phyloP scores from a whole-genome alignment of 1,140 invertebrate genomes.

The Harlomillsia oculata region DNA sequence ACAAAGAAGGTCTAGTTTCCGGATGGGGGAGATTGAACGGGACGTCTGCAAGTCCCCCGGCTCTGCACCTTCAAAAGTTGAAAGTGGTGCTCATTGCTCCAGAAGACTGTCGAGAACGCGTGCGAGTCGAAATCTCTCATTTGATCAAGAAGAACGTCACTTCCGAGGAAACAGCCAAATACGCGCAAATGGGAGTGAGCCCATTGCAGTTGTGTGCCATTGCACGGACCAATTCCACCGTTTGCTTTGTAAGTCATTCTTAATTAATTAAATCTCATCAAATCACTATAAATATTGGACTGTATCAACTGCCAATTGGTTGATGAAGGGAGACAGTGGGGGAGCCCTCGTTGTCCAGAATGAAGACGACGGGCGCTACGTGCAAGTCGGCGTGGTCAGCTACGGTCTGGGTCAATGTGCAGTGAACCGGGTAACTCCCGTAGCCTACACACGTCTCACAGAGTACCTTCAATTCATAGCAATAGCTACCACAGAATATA shows the following conservation, averaged over 20 bases:
- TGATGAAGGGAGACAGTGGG: slow-evolving; percentile 39
- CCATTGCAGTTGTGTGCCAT: slow-evolving; percentile 29
- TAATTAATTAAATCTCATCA: too few relatives aligned
- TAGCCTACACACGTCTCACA: slow-evolving; percentile 40
- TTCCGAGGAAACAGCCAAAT: slow-evolving; percentile 6
- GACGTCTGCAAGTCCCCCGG: not conserved
- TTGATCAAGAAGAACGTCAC: slow-evolving; percentile 13
- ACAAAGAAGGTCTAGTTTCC: slow-evolving; percentile 9
- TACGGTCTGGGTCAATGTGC: slow-evolving; percentile 41
- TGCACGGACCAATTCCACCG: slow-evolving; percentile 19
- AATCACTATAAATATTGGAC: too few relatives aligned
- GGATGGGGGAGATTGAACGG: slow-evolving; percentile 28
- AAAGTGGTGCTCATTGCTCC: slow-evolving; percentile 17
- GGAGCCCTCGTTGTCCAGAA: slow-evolving; percentile 38
- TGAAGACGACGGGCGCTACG: slow-evolving; percentile 35
- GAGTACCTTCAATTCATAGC: slow-evolving; percentile 40
- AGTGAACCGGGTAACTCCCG: slow-evolving; percentile 38
- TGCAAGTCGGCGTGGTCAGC: slow-evolving; percentile 39
- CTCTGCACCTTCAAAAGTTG: slow-evolving; percentile 24
- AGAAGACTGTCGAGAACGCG: slow-evolving; percentile 17
- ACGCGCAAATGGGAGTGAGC: slow-evolving; percentile 9
- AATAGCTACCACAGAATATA: slow-evolving; percentile 18
- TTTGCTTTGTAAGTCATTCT: slow-evolving; percentile 29
- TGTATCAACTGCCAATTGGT: too few relatives aligned
- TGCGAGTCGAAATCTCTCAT: slow-evolving; percentile 7